Base-by-base conservation (phyloP, 2,888 invertebrate genomes). In the Seira sanloemensis region DNA sequence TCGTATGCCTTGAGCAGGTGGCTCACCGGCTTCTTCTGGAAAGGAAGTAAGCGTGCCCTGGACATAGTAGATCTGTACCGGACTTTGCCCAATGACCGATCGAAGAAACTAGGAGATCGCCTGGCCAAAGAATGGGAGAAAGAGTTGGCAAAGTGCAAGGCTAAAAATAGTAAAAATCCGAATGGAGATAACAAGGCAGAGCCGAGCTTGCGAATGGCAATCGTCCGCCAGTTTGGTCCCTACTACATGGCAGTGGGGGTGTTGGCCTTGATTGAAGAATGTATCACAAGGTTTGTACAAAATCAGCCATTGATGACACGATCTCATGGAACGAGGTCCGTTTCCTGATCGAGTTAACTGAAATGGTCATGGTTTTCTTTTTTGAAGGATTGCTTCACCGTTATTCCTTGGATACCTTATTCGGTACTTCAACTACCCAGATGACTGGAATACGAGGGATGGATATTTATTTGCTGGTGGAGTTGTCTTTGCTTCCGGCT, bases 21-120 rank as follows among this genome's bases (percentile, higher is more conserved):
- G 94, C 94, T 96, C 79, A 92, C 95, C 90, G 94, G 94, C 2
- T 91, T 96, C 90, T 96, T 96, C 91, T 94, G 93, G 89, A 94
- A 94, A 90, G 97, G 97, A 1, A 72, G 67, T 23, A 93, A 92
- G 78, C 94, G 95, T 89, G 94, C 94, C 68, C 91, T 97, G 69
- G 95, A 94, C 87, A 93, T 94, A 69, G 92, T 93, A 23, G 97
- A 97, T 91, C 92, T 97, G 68, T 94, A 94, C 90, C 94, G 94
- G 89, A 94, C 96, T 0, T 92, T 95, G 74, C 92, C 91, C 58
- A 92, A 92, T 19, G 96, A 96, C 91, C 92, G 93, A 90, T 96
- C 97, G 19, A 92, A 92, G 89, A 66, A 90, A 19, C 92, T 95
- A 18, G 95, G 95, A 12, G 94, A 95, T 90, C 91, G 92, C 90